phyloP scores from a whole-genome alignment of 2,797 vertebrate genomes.

The Fistularia tabacaria region DNA sequence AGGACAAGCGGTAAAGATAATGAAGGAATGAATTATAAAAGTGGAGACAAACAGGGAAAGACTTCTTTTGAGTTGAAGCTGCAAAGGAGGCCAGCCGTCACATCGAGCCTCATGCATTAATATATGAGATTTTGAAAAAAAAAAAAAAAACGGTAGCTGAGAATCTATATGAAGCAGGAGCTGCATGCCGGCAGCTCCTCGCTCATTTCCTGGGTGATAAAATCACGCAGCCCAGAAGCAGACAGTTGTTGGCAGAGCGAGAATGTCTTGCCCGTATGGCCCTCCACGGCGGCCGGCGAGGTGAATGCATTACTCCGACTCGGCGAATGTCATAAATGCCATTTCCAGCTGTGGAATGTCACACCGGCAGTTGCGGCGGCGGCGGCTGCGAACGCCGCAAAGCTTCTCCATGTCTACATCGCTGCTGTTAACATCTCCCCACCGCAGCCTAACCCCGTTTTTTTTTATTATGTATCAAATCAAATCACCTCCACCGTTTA shows the following conservation, averaged over 20 bases:
- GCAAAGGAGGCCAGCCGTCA: too few species aligned
- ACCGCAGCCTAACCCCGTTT: too few species aligned
- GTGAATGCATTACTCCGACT: constrained; percentile 62
- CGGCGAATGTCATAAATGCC: constrained; percentile 66
- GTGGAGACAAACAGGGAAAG: too few species aligned
- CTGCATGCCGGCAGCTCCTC: constrained; percentile 11
- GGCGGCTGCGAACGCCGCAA: constrained; percentile 43
- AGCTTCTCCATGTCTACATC: constrained; percentile 42
- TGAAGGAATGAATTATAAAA: too few species aligned
- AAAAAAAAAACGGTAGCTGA: constrained; percentile 12
- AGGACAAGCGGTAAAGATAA: too few species aligned
- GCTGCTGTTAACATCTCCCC: constrained; percentile 29
- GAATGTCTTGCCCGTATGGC: constrained; percentile 45
- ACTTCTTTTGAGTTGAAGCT: too few species aligned
- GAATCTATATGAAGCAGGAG: constrained; percentile 49
- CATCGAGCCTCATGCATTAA: too few species aligned
- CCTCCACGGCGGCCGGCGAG: too few species aligned
- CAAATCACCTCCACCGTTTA: too few species aligned
- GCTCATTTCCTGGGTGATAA: constrained; percentile 39
- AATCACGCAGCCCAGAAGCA: constrained; percentile 35
- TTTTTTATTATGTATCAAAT: too few species aligned
- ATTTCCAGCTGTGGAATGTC: constrained; percentile 66
- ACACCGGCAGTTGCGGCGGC: constrained; percentile 49
- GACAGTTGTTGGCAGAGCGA: constrained; percentile 52
- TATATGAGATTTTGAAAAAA: too few species aligned